Evolutionary conservation across 1,140 invertebrate genomes (phyloP), one percentile per base, ranked within the genome.

Genomic region (Paramacrobiotus metropolitanus): DNA sequence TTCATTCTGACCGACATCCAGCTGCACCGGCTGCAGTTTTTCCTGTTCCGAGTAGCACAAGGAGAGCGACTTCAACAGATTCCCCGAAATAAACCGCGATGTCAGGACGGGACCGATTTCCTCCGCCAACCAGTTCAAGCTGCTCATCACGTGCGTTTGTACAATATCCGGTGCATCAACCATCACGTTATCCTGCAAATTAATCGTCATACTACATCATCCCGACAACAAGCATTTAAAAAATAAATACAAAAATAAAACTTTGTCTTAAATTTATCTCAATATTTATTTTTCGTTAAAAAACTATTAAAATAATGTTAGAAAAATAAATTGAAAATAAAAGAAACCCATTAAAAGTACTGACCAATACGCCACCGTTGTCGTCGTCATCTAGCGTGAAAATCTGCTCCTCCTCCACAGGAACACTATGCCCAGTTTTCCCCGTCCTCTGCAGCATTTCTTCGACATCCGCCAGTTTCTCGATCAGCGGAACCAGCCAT

Each of bases 21-120:
- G n/a, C 9, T 40, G 9, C n/a, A 40, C 34, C 9, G 34, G 34
- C n/a, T 40, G 44, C 21, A 89, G 74, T 72, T 87, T 87, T 64
- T 88, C 84, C 67, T 81, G 80, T 0, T 86, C 86, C 28, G 87
- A 80, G 70, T 94, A 97, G 72, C 92, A 96, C 0, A 95, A 72
- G 0, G 87, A 86, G 18, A 96, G 73, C 84, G 96, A 93, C 66
- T 90, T 81, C 2, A 97, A 74, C 34, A 97, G 75, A 76, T 95
- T 95, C 44, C 86, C 77, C 0, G 90, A 87, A 28, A 96, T 76
- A 75, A 87, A 84, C 65, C 84, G 81, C 20, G 90, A 86, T 1
- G 89, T 91, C 2, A 97, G 76, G 29, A 95, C 86, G 0, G 92
- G 92, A 0, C 93, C 93, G n/a, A 96, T 73, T 65, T 89, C 79